A percentile compares a stretch with the other conserved stretches of the same genome.
Conservation (phyloP, 2,113 vertebrate genomes). For the Rafetus swinhoei region DNA sequence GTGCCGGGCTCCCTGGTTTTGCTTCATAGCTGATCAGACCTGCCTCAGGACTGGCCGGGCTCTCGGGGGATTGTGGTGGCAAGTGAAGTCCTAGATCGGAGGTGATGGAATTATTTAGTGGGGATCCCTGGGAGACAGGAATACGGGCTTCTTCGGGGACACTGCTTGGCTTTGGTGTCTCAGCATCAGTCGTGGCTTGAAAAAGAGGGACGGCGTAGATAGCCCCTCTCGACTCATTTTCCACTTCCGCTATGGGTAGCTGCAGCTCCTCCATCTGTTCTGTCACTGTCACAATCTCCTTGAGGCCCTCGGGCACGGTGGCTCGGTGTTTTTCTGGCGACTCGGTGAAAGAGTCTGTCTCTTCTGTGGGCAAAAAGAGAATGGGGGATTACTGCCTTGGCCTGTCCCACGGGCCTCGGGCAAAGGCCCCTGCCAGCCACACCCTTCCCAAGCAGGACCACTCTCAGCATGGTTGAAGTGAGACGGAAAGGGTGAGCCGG, state of each 20-base stretch:
- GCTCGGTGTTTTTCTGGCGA: conserved; percentile 67
- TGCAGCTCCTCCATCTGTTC: conserved; percentile 82
- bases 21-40: conserved; percentile 7
- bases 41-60: neutral
- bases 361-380: conserved; percentile 76
- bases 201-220: conserved; percentile 81
- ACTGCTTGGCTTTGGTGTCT: conserved; percentile 63
- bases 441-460: neutral
- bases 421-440: neutral
- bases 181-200: conserved; percentile 50
- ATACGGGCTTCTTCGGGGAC: conserved; percentile 55
- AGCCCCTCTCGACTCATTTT: conserved; percentile 84
- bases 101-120: conserved; percentile 12
- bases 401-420: neutral
- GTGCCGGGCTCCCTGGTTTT: neutral
- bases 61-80: neutral
- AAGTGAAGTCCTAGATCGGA: conserved; percentile 22
- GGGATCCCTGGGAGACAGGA: conserved; percentile 14
- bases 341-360: conserved; percentile 73
- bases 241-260: conserved; percentile 66
- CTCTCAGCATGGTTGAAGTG: neutral
- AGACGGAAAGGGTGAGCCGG: neutral
- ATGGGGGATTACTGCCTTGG: conserved; percentile 51
- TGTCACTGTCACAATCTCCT: conserved; percentile 83
- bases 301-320: conserved; percentile 78